Conservation (phyloP, 1,140 invertebrate genomes). For the Eurytemora carolleeae region DNA sequence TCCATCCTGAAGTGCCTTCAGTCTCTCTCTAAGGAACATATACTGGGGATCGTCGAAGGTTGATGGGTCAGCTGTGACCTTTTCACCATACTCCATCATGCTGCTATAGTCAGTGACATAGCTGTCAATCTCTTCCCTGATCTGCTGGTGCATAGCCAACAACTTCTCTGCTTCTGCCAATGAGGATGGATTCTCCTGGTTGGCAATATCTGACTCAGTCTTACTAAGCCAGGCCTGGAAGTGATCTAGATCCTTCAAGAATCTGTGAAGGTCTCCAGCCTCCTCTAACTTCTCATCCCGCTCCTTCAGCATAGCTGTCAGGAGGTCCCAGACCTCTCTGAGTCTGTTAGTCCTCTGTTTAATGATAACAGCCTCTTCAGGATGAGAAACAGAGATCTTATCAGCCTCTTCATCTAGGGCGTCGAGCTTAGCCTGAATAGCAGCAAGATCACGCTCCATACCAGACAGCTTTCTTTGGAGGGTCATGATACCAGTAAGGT, state of each 20-base stretch:
- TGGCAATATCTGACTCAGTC: constrained; percentile 91
- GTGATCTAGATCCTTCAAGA: constrained; percentile 94
- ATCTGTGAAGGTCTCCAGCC: constrained; percentile 91
- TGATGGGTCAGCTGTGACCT: constrained; percentile 36
- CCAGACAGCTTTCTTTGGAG: constrained; percentile 40
- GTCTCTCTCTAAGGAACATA: constrained; percentile 88
- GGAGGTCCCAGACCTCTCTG: constrained; percentile 74
- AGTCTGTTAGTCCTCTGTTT: constrained; percentile 76
- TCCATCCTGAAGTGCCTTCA: constrained; percentile 87
- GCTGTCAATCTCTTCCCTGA: constrained; percentile 96
- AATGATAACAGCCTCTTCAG: constrained; percentile 83
- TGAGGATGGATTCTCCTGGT: constrained; percentile 90
- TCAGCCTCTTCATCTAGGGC: constrained; percentile 78
- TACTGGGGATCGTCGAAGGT: constrained; percentile 89
- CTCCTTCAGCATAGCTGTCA: constrained; percentile 91
- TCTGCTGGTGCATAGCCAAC: constrained; percentile 75
- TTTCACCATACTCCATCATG: constrained; percentile 98
- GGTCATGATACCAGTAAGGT: constrained; percentile 55
- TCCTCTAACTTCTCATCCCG: constrained; percentile 95
- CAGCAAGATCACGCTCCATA: constrained; percentile 94
- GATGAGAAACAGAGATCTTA: constrained; percentile 72
- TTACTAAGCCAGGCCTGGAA: constrained; percentile 98
- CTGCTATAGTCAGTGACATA: constrained; percentile 93
- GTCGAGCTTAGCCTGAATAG: constrained; percentile 90
- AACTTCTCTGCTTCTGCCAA: constrained; percentile 90